These are phyloP conservation scores for Apostichopus leukothele DNA, from an alignment of 53 echinoderm and acorn worm species.

Conservation along the genomic window DNA sequence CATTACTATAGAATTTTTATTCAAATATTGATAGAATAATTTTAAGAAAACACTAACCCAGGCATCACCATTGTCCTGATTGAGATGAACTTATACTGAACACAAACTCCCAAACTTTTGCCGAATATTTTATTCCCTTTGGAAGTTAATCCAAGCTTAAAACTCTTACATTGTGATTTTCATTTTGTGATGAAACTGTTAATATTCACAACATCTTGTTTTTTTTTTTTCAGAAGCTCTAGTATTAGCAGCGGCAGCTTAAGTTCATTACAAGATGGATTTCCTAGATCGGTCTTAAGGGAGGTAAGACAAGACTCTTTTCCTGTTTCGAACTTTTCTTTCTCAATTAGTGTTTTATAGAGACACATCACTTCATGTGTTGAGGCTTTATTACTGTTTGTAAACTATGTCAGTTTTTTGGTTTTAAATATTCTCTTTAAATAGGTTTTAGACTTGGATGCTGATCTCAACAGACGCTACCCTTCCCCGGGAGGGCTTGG, in stretches of 20 bases:
- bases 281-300: conserved; percentile 19
- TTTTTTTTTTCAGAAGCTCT: neutral
- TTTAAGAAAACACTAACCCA: too few species aligned
- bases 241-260: neutral
- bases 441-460: conserved; percentile 24
- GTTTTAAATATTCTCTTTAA: neutral
- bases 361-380: too few species aligned
- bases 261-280: neutral
- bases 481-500: neutral
- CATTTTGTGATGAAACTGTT: too few species aligned
- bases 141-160: too few species aligned
- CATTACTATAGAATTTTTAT: too few species aligned
- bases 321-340: neutral
- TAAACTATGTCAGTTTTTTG: neutral
- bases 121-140: too few species aligned
- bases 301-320: neutral
- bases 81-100: too few species aligned
- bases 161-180: too few species aligned
- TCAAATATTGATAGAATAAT: too few species aligned
- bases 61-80: too few species aligned
- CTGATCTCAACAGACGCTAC: neutral
- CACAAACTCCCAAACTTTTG: too few species aligned
- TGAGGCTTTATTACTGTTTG: too few species aligned
- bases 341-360: neutral
- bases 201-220: neutral